A percentile compares a stretch with the other conserved stretches of the same genome.
phyloP scores from a whole-genome alignment of 2,888 invertebrate genomes.

The Clusia tigrina region DNA sequence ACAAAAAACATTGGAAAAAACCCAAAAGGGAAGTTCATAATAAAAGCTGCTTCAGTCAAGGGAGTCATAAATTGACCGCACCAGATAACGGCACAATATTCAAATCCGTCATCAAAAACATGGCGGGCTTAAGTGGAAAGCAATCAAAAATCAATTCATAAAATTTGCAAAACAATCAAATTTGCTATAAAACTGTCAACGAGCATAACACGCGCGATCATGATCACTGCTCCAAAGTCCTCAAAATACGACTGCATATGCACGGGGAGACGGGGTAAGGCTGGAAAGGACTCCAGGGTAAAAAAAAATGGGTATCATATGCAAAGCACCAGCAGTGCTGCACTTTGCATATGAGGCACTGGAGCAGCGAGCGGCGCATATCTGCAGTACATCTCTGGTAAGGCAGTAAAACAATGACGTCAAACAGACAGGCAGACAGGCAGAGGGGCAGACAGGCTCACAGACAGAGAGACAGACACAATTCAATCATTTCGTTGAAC shows the following conservation, averaged over 20 bases:
- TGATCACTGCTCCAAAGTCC: neutral
- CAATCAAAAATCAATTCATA: conserved; percentile 63
- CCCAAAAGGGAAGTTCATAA: neutral
- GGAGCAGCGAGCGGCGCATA: neutral
- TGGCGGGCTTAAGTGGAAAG: conserved; percentile 29
- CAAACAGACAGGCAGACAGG: too few relatives aligned
- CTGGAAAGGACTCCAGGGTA: conserved; percentile 52
- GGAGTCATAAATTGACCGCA: neutral
- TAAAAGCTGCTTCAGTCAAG: too few relatives aligned
- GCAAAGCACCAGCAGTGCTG: neutral
- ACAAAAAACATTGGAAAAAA: neutral
- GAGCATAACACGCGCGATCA: conserved; percentile 16
- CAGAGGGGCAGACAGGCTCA: too few relatives aligned
- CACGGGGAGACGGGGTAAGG: conserved; percentile 24
- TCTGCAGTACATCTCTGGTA: conserved; percentile 12
- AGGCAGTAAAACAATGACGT: conserved; percentile 34
- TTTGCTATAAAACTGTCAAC: conserved; percentile 58
- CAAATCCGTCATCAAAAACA: neutral
- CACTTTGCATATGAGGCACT: conserved; percentile 49
- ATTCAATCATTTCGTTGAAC: conserved; percentile 58
- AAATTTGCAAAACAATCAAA: conserved; percentile 62
- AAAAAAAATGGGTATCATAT: neutral
- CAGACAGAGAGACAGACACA: conserved; percentile 49
- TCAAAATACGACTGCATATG: conserved; percentile 1
- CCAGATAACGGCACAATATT: conserved; percentile 3